phyloP scores from a whole-genome alignment of 1,140 invertebrate genomes.

The Heliconius himera region DNA sequence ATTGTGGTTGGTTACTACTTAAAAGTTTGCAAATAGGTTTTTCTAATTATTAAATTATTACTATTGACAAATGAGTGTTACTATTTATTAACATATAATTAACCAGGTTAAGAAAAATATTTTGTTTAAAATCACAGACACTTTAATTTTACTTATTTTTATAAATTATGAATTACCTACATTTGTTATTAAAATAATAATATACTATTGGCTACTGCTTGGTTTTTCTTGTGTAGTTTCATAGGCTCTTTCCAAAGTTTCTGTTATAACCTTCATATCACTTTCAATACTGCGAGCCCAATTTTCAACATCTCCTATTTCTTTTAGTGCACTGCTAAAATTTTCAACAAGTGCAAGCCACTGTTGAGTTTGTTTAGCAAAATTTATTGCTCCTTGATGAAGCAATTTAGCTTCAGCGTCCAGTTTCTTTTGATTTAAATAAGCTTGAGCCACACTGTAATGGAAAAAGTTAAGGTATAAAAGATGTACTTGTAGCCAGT shows the following conservation, averaged over 20 bases:
- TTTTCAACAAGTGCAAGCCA: conserved; percentile 97
- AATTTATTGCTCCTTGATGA: conserved; percentile 96
- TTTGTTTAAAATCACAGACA: conserved; percentile 18
- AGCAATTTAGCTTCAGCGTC: conserved; percentile 98
- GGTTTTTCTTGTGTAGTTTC: conserved; percentile 86
- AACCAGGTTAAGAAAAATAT: neutral
- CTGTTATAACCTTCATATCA: conserved; percentile 96
- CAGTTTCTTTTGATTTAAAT: conserved; percentile 98
- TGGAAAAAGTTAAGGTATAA: conserved; percentile 26
- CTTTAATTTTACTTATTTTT: conserved; percentile 10
- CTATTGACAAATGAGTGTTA: no score
- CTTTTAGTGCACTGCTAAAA: conserved; percentile 97
- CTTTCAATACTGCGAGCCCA: conserved; percentile 98
- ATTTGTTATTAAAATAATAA: neutral
- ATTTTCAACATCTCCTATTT: conserved; percentile 99
- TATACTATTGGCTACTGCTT: conserved; percentile 53
- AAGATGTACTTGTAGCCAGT: no score
- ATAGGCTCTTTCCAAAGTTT: conserved; percentile 96
- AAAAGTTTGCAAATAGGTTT: no score
- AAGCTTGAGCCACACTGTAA: conserved; percentile 95
- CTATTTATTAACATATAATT: no score
- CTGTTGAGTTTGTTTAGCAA: conserved; percentile 97
- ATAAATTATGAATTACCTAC: neutral
- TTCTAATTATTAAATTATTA: no score
- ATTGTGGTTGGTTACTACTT: no score